Evolutionary conservation across 1,140 invertebrate species (phyloP), one percentile per base, ranked within the genome.

Genomic region (Drosophila sproati): DNA sequence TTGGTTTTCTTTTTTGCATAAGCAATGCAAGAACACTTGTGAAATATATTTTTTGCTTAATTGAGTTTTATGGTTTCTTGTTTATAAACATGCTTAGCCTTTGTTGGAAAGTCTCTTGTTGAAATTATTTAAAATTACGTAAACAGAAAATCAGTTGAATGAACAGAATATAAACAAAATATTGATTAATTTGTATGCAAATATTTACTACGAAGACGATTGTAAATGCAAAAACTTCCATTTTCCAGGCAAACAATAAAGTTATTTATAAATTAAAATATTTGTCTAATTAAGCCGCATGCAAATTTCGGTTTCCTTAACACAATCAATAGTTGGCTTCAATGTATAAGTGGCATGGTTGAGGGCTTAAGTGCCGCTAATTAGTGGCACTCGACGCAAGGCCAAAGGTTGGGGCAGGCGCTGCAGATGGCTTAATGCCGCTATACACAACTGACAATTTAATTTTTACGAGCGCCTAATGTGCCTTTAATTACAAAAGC

Each of bases 401-500:
- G 29, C 56, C 12, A 3, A 10, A n/a, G 8, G 41, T 32, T 31
- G 29, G 20, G 20, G 7, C 48, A 45, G 34, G 20, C 59, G 35
- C 35, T 54, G 43, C 59, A 80, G 41, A 45, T 54, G 34, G 31
- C 68, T 43, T n/a, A 45, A 7, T 32, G 59, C 32, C 20, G 20
- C 62, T 41, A 59, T 59, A n/a, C 52, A 31, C 59, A 69, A 50
- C 70, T 72, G 85, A 39, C 80, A 88, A 76, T 89, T 89, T 81
- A 85, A 89, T 80, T 88, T 88, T 83, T 80, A 88, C 80, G 85
- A 83, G 73, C 71, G 52, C 71, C 78, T 85, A 88, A 88, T 88
- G 83, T 78, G 67, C 52, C 85, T 83, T 88, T 88, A 88, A 88
- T 88, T 88, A 83, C 70, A 37, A 59, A 64, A 57, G 50, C 60